These are phyloP conservation scores for Eupristina koningsbergeri DNA, from an alignment of 1,140 invertebrate genomes.

Conservation along the genomic window DNA sequence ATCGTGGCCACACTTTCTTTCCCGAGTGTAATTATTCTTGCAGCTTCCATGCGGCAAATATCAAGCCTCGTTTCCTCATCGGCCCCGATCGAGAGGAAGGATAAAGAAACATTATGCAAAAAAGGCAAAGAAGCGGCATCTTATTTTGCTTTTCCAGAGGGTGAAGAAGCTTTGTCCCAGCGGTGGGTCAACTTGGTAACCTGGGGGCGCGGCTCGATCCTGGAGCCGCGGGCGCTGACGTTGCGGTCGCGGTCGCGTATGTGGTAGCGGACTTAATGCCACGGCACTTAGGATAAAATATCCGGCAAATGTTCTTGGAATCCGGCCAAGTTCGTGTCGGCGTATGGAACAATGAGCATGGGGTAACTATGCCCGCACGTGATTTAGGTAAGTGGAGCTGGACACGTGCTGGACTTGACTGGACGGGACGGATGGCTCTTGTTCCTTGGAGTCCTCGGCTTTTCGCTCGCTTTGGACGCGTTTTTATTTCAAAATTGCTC, in stretches of 20 bases:
- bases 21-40: background rate
- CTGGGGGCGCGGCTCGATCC: no score
- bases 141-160: background rate
- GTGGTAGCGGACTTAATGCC: constrained; percentile 46
- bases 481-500: no score
- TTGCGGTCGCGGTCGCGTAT: constrained; percentile 33
- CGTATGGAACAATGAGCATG: constrained; percentile 21
- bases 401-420: background rate
- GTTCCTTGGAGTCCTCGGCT: background rate
- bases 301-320: constrained; percentile 25
- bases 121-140: background rate
- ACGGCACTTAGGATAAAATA: constrained; percentile 34
- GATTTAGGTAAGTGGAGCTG: background rate
- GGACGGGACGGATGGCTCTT: no score
- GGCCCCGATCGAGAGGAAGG: no score
- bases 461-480: background rate
- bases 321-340: constrained; percentile 16
- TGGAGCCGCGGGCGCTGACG: background rate
- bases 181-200: no score
- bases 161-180: no score
- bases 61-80: background rate
- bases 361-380: background rate
- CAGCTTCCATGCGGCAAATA: background rate
- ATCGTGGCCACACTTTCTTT: background rate
- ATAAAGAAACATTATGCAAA: no score